phyloP scores from a whole-genome alignment of 2,888 invertebrate genomes.

The Diachrysia chrysitis region DNA sequence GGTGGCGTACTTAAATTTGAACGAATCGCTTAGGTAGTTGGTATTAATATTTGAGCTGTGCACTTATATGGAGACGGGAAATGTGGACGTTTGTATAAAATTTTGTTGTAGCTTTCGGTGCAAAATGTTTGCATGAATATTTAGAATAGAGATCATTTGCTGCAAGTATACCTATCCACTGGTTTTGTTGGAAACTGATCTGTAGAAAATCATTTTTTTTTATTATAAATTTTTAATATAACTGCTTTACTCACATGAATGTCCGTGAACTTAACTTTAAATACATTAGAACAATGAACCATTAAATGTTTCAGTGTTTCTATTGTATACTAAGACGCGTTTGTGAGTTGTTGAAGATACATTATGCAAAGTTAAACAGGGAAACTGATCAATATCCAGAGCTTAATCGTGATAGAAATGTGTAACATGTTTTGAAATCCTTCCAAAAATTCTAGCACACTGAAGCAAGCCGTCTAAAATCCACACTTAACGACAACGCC shows the following conservation, averaged over 20 bases:
- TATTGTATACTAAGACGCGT: too few species aligned
- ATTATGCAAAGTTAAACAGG: too few species aligned
- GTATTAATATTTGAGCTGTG: conserved; percentile 47
- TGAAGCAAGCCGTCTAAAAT: conserved; percentile 19
- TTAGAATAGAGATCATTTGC: conserved; percentile 2
- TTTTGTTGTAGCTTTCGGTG: neutral
- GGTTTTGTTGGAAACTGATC: neutral
- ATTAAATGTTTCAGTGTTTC: too few species aligned
- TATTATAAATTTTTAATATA: too few species aligned
- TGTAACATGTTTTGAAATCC: neutral
- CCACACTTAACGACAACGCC: conserved; percentile 33
- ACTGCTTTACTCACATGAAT: too few species aligned
- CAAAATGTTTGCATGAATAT: neutral
- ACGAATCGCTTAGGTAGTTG: conserved; percentile 53
- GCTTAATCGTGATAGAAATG: too few species aligned
- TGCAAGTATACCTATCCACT: neutral
- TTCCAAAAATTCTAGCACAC: neutral
- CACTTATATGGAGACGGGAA: conserved; percentile 21
- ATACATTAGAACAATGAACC: too few species aligned
- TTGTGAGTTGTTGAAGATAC: too few species aligned
- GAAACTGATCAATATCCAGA: too few species aligned
- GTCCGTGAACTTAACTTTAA: too few species aligned
- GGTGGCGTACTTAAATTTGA: conserved; percentile 62
- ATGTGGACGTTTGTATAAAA: neutral
- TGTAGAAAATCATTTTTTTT: neutral